phyloP scores from a whole-genome alignment of 2,888 invertebrate species.

The Onchidella celtica region DNA sequence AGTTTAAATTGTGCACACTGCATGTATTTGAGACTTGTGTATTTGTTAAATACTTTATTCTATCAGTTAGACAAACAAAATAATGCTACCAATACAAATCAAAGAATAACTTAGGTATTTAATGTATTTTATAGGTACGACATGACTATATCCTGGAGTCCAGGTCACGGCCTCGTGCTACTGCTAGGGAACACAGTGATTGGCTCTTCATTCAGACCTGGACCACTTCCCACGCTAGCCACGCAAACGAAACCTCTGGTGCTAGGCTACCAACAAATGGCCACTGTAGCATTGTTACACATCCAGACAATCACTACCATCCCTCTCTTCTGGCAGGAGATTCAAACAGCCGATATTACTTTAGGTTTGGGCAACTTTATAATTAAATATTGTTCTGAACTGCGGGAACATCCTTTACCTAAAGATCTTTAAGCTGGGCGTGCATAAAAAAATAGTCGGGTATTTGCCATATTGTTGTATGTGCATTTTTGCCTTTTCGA shows the following conservation, averaged over 20 bases:
- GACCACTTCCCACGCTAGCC: neutral
- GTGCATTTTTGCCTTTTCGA: too few relatives aligned
- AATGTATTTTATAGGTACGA: slow-evolving; percentile 10
- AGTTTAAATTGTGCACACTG: too few relatives aligned
- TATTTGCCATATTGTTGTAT: too few relatives aligned
- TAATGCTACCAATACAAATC: too few relatives aligned
- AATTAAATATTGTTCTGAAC: too few relatives aligned
- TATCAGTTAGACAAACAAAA: too few relatives aligned
- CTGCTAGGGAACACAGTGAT: neutral
- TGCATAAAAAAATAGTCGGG: too few relatives aligned
- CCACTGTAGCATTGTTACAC: neutral
- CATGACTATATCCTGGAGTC: slow-evolving; percentile 34
- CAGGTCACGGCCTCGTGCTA: slow-evolving; percentile 9
- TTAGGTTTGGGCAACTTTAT: too few relatives aligned
- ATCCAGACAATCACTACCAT: neutral
- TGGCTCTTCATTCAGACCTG: slow-evolving; percentile 6
- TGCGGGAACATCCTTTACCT: too few relatives aligned
- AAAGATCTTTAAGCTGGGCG: too few relatives aligned
- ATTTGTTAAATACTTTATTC: too few relatives aligned
- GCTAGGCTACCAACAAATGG: neutral
- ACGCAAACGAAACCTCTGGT: neutral
- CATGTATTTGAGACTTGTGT: too few relatives aligned
- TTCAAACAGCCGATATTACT: neutral
- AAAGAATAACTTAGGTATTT: neutral
- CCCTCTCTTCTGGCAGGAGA: slow-evolving; percentile 1